Evolutionary conservation across 2,888 invertebrate genomes (phyloP), one percentile per base, ranked within the genome.

Genomic region (Nysson spinosus): DNA sequence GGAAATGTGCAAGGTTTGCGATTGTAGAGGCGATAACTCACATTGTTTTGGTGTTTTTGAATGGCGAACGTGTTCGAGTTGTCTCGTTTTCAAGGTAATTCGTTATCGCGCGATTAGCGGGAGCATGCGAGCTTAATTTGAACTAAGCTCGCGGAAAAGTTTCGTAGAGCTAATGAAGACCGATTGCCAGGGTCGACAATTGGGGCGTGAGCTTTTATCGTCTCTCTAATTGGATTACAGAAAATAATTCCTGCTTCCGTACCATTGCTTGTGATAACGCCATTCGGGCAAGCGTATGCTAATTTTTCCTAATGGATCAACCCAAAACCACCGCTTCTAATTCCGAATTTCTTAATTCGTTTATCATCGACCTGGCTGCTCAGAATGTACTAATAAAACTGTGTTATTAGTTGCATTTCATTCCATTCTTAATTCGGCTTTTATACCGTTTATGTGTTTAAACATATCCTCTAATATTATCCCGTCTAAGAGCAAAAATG

Each of bases 61-160:
- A n/a, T n/a, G n/a, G n/a, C n/a, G n/a, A n/a, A n/a, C n/a, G n/a
- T n/a, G n/a, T n/a, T n/a, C n/a, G n/a, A n/a, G n/a, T n/a, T 19
- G 42, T 32, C 14, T 28, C 39, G 51, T 54, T 47, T 49, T 55
- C 55, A 42, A 55, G 55, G 75, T 61, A 67, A 75, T 75, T 75
- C 74, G 78, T 81, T 82, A 80, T 81, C 81, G 71, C 69, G 69
- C 78, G 80, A 83, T 83, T 82, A 82, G 73, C 77, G 66, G 60
- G 62, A 72, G 78, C 75, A 72, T 75, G 71, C 77, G 72, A 75
- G 76, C 77, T 79, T 77, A 78, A 78, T 77, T 75, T 68, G 62
- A 68, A 75, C 72, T 79, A 77, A 79, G 78, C 77, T 58, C 57
- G 62, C 65, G 72, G 69, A 77, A 76, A 78, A 78, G 72, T 78